Evolutionary conservation across 1,140 invertebrate species (phyloP), one percentile per base, ranked within the genome.

Genomic region (Psix sp.): DNA sequence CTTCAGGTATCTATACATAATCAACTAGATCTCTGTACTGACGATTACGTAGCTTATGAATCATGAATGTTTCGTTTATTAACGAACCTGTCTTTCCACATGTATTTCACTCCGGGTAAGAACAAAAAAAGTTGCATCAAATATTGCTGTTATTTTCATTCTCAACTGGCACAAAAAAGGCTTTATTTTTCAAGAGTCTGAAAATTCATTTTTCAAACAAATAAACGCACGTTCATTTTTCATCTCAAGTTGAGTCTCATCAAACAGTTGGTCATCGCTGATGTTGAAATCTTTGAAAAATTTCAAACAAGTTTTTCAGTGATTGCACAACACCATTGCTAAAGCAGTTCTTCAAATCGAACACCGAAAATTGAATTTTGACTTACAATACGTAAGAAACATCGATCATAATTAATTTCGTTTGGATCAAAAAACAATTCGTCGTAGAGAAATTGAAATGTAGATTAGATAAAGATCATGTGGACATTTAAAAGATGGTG

Each of bases 11-110:
- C 49, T 42, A 51, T 56, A 62, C 36, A 38, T 63, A 71, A 71
- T 62, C 57, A 63, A 63, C 57, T 63, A 62, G 67, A 62, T 71
- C 43, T 71, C 67, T 62, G 45, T 56, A 62, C 49, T 71, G 52
- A 49, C 67, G 57, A 71, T 71, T 70, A 70, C 49, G 56, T 62
- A 26, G 13, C 31, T 39, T 24, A 60, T 60, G 48, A 70, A 54
- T 60, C 49, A 70, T 49, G 46, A 62, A 54, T 31, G 11, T 24
- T 17, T 36, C 40, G 39, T 36, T 48, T 36, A 48, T 59, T 70
- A 70, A 45, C 16, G 33, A 54, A 60, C 48, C 36, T 39, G 46
- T 48, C 21, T 60, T 54, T 51, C 40, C 40, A 18, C 48, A 52
- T 46, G 35, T 29, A 29, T 29, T 29, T 29, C 7, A 29, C 26